A percentile compares a stretch with the other conserved stretches of the same genome.
Evolutionary conservation across 2,888 invertebrate genomes (phyloP).

Genomic region (Periphyllus acericola): DNA sequence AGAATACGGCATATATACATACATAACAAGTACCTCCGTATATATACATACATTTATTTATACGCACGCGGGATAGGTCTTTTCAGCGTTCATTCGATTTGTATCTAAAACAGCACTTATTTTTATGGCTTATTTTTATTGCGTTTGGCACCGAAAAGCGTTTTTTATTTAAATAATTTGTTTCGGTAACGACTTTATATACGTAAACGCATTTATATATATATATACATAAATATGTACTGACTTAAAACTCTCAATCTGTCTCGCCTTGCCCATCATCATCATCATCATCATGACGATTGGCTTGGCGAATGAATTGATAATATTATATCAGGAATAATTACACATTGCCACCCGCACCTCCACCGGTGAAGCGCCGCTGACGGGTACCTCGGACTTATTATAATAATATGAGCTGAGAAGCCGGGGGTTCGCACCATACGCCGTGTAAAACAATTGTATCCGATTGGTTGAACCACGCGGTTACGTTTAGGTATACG

Average conservation of each 20-base stretch:
- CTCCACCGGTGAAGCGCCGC: too few relatives aligned
- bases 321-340: too few relatives aligned
- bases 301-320: background rate
- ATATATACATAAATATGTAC: too few relatives aligned
- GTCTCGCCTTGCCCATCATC: background rate
- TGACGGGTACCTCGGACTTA: too few relatives aligned
- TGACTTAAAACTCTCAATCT: background rate
- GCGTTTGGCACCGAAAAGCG: conserved; percentile 32
- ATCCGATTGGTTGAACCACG: too few relatives aligned
- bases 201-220: background rate
- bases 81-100: background rate
- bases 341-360: too few relatives aligned
- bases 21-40: background rate
- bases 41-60: background rate
- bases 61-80: background rate
- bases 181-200: background rate
- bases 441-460: too few relatives aligned
- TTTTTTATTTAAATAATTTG: conserved; percentile 46
- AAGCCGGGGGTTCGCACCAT: too few relatives aligned
- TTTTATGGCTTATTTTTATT: conserved; percentile 48
- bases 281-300: background rate
- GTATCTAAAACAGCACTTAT: conserved; percentile 49
- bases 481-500: too few relatives aligned
- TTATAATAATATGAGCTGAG: too few relatives aligned
- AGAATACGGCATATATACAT: background rate